Conservation (phyloP, 2,888 invertebrate genomes). For the Andrena minutula region DNA sequence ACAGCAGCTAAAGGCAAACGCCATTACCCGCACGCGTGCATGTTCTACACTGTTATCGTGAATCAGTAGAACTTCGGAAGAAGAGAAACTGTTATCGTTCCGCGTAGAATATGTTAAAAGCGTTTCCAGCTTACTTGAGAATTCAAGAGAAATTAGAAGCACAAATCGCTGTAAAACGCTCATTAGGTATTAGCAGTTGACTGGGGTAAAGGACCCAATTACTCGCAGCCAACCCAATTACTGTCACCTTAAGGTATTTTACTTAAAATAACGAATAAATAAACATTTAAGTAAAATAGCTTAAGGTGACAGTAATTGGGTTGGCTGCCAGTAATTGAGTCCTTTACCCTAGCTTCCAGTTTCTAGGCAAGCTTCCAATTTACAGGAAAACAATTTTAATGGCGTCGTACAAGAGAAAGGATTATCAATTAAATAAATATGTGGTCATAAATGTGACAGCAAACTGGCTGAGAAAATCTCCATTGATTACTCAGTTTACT, state of each 20-base stretch:
- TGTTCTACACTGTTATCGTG: slow-evolving; percentile 28
- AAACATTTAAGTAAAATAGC: no score
- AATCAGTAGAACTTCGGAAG: background rate
- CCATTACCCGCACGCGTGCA: slow-evolving; percentile 20
- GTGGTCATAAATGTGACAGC: background rate
- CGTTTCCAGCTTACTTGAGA: background rate
- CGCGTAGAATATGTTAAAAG: background rate
- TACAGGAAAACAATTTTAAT: background rate
- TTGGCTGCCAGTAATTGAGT: no score
- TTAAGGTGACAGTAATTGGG: no score
- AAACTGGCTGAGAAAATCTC: background rate
- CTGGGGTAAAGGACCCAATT: no score
- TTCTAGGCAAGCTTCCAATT: background rate
- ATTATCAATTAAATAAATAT: background rate
- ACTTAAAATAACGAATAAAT: no score
- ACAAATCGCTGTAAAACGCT: no score
- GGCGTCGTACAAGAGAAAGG: background rate
- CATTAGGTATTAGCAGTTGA: no score
- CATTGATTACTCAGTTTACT: background rate
- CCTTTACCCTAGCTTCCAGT: no score
- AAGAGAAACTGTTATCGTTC: slow-evolving; percentile 18
- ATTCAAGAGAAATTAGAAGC: background rate
- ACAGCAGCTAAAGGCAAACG: background rate
- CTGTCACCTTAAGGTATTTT: no score
- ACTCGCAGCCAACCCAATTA: no score